These are phyloP conservation scores for Goniozus legneri DNA, from an alignment of 1,140 invertebrate genomes.

Conservation along the genomic window DNA sequence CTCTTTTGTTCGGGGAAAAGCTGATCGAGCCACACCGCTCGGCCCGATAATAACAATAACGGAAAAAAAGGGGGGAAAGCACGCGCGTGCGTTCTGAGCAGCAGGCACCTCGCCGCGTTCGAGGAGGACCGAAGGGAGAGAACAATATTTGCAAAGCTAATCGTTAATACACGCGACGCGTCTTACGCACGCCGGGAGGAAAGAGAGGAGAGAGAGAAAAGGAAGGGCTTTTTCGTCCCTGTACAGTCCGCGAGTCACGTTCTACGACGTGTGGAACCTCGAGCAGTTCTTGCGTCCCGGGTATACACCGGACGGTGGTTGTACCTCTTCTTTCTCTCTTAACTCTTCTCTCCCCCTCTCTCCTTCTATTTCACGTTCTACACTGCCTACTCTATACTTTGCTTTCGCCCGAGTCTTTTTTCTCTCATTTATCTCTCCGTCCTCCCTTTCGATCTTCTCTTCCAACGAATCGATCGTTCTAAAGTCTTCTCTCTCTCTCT, in stretches of 20 bases:
- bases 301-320: not conserved
- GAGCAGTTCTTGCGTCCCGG: not conserved
- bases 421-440: no score
- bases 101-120: no score
- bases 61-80: conserved; percentile 10
- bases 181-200: no score
- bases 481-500: not conserved
- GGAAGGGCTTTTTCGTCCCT: not conserved
- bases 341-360: not conserved
- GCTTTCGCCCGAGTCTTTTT: no score
- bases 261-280: not conserved
- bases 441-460: no score
- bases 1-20: conserved; percentile 25
- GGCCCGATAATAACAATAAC: not conserved
- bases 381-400: not conserved
- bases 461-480: not conserved
- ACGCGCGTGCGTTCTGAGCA: conserved; percentile 3
- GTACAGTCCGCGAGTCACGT: conserved; percentile 5
- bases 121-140: conserved; percentile 1
- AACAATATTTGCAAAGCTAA: conserved; percentile 30
- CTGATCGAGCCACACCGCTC: conserved; percentile 1
- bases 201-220: no score
- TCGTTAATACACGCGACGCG: conserved; percentile 8
- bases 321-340: not conserved
- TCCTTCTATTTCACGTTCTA: not conserved